Conservation (phyloP, 2,113 vertebrate species). For the Chloropsis cyanopogon region DNA sequence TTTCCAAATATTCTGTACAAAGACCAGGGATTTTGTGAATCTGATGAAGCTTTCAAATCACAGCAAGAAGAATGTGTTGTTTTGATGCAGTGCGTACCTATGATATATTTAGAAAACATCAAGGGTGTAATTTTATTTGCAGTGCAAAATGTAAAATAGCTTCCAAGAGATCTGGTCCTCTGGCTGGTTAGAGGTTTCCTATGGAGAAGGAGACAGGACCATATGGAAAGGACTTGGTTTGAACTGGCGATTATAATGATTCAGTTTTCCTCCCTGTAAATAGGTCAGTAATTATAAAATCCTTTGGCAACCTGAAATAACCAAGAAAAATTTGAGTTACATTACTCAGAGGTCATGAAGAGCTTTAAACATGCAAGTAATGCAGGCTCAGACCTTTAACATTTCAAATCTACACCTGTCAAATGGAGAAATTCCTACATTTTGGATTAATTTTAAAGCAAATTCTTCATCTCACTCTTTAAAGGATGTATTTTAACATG, state of each 20-base stretch:
- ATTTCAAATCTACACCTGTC: background rate
- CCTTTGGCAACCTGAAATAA: background rate
- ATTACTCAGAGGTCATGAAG: background rate
- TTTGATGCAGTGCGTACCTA: background rate
- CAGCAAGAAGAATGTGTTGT: background rate
- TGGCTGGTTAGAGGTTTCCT: background rate
- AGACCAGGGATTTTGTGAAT: background rate
- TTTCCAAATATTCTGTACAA: background rate
- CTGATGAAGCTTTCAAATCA: background rate
- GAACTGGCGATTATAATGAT: background rate
- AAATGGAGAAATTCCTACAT: background rate
- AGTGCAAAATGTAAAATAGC: background rate
- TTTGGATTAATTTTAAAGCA: constrained; percentile 7
- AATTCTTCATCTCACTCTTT: background rate
- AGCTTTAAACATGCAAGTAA: background rate
- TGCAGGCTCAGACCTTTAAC: background rate
- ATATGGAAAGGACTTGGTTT: background rate
- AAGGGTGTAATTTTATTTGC: background rate
- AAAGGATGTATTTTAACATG: background rate
- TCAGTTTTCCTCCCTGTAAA: background rate
- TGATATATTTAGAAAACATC: background rate
- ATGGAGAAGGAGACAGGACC: background rate
- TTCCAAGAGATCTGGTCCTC: background rate
- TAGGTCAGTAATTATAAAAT: background rate
- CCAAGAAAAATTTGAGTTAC: background rate